phyloP scores from a whole-genome alignment of 2,888 invertebrate species.

The Stenichneumon culpator region DNA sequence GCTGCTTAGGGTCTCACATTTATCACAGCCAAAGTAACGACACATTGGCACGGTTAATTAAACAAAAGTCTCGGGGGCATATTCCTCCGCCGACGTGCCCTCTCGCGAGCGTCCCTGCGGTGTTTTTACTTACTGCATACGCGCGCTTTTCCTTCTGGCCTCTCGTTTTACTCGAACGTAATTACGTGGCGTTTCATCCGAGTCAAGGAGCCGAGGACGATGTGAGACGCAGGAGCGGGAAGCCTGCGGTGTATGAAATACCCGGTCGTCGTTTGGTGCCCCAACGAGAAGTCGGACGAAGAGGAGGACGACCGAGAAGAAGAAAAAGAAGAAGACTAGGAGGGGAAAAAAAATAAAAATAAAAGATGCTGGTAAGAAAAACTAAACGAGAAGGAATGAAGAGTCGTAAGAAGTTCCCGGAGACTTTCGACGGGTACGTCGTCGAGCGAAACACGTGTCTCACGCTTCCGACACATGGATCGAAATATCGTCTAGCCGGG shows the following conservation, averaged over 20 bases:
- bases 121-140: constrained; percentile 53
- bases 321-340: background rate
- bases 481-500: constrained; percentile 57
- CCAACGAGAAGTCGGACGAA: constrained; percentile 22
- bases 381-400: constrained; percentile 61
- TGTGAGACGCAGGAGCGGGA: background rate
- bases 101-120: constrained; percentile 23
- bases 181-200: constrained; percentile 68
- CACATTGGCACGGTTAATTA: constrained; percentile 73
- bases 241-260: constrained; percentile 24
- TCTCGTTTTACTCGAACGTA: constrained; percentile 59
- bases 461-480: constrained; percentile 63
- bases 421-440: constrained; percentile 56
- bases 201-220: constrained; percentile 46
- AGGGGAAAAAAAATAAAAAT: background rate
- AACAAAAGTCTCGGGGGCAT: constrained; percentile 67
- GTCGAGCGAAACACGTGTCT: constrained; percentile 66
- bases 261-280: constrained; percentile 7
- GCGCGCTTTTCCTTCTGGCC: constrained; percentile 41
- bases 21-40: constrained; percentile 69
- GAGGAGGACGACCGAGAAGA: background rate
- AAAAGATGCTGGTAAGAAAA: constrained; percentile 58
- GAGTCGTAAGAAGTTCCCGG: constrained; percentile 57
- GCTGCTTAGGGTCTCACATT: constrained; percentile 62
- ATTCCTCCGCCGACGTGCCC: constrained; percentile 9